A percentile compares a stretch with the other conserved stretches of the same genome.
phyloP scores from a whole-genome alignment of 2,888 invertebrate species.

The Hermaeophaga mercurialis region DNA sequence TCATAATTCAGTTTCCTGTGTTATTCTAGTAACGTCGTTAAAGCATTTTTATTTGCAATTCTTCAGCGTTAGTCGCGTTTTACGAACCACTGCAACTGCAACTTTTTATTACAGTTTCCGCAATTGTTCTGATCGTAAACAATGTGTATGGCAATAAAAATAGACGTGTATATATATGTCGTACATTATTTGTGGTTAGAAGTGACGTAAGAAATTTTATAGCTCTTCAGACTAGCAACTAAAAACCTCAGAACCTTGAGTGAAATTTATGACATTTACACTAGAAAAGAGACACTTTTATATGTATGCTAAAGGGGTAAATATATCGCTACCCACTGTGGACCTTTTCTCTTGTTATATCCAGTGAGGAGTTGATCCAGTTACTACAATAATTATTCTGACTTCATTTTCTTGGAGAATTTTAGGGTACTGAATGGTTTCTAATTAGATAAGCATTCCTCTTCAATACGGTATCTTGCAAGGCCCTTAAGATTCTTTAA shows the following conservation, averaged over 20 bases:
- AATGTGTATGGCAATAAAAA: conserved; percentile 12
- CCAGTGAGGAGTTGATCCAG: no score
- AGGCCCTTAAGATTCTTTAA: no score
- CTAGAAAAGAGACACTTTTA: no score
- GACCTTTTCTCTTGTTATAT: no score
- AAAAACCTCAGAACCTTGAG: conserved; percentile 6
- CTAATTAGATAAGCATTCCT: no score
- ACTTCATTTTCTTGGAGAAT: no score
- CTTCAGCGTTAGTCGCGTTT: not conserved
- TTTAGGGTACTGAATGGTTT: no score
- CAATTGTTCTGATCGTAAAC: conserved; percentile 10
- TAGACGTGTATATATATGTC: conserved; percentile 9
- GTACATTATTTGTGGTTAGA: conserved; percentile 16
- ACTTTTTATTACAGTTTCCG: conserved; percentile 3
- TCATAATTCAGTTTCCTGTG: not conserved
- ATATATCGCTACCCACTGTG: no score
- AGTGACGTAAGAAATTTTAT: conserved; percentile 15
- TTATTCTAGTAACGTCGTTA: not conserved
- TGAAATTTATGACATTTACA: conserved; percentile 3
- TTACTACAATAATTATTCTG: no score
- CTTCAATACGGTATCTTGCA: no score
- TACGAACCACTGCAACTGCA: conserved; percentile 7
- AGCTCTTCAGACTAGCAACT: not conserved
- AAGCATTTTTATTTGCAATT: not conserved
- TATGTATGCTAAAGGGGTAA: no score